Evolutionary conservation across 2,888 invertebrate species (phyloP).

Genomic region (Hyppa rectilinea): DNA sequence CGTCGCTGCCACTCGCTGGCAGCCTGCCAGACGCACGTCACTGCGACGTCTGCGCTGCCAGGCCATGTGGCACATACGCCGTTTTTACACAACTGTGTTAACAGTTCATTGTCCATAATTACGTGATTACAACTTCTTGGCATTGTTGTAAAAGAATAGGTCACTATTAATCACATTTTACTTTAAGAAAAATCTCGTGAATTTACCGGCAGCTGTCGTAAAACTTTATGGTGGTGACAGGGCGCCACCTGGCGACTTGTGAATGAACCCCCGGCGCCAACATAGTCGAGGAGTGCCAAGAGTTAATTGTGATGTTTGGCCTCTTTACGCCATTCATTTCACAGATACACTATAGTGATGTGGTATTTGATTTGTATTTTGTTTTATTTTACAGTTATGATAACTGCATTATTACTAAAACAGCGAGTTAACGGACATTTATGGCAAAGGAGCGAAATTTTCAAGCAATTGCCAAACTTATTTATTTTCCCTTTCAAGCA

Average conservation of each 20-base stretch:
- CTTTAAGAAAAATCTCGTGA: neutral
- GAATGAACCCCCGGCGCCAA: conserved; percentile 44
- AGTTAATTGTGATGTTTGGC: conserved; percentile 17
- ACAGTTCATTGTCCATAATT: conserved; percentile 56
- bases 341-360: neutral
- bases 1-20: conserved; percentile 56
- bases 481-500: no score
- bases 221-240: conserved; percentile 6
- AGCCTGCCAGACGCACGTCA: conserved; percentile 57
- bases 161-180: conserved; percentile 10
- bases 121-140: conserved; percentile 46
- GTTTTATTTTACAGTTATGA: neutral
- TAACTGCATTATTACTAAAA: neutral
- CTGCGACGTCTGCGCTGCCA: conserved; percentile 18
- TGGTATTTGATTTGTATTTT: neutral
- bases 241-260: conserved; percentile 38
- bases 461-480: neutral
- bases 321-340: conserved; percentile 16
- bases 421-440: neutral
- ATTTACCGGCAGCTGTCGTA: conserved; percentile 12
- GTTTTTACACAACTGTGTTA: conserved; percentile 32
- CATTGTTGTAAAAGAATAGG: conserved; percentile 38
- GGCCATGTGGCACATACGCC: conserved; percentile 39
- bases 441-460: no score
- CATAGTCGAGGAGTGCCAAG: conserved; percentile 37